A percentile compares a stretch with the other conserved stretches of the same genome.
phyloP scores from a whole-genome alignment of 92 coral and sea anemone genomes.

The Heteractis magnifica region DNA sequence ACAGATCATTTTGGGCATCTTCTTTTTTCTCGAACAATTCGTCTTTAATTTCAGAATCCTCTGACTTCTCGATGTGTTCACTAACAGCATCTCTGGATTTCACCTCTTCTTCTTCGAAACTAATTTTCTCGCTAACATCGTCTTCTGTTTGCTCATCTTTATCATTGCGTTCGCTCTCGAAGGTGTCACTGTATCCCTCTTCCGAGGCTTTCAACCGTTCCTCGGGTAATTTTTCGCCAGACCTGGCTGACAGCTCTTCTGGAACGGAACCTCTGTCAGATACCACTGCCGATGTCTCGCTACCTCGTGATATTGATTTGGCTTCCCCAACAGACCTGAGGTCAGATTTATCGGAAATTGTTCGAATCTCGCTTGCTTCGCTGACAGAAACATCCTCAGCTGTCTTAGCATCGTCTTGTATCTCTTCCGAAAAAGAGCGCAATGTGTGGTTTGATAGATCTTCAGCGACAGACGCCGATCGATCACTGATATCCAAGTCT shows the following conservation, averaged over 20 bases:
- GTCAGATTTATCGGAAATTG: constrained; percentile 39
- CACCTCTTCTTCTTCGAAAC: constrained; percentile 43
- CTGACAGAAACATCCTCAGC: constrained; percentile 58
- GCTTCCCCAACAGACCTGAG: constrained; percentile 11
- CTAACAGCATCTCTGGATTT: not conserved
- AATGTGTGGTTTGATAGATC: constrained; percentile 11
- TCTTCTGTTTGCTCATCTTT: constrained; percentile 53
- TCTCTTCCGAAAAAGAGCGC: constrained; percentile 46
- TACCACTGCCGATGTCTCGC: not conserved
- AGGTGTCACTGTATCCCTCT: constrained; percentile 65
- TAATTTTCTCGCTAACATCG: constrained; percentile 71
- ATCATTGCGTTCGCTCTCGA: constrained; percentile 56
- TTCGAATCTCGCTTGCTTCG: constrained; percentile 54
- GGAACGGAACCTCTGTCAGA: not conserved
- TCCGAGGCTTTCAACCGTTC: constrained; percentile 11
- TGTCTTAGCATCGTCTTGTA: constrained; percentile 64
- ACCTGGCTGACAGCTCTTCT: constrained; percentile 6
- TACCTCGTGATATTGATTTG: constrained; percentile 3
- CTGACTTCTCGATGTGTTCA: constrained; percentile 3
- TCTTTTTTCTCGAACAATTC: constrained; percentile 10
- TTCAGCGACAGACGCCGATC: constrained; percentile 47
- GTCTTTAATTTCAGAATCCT: not conserved
- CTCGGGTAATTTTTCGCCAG: not conserved
- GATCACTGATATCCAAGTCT: constrained; percentile 69
- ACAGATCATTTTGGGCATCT: not conserved